These are phyloP conservation scores for Setipinna tenuifilis DNA, from an alignment of 2,797 vertebrate genomes.

Conservation along the genomic window DNA sequence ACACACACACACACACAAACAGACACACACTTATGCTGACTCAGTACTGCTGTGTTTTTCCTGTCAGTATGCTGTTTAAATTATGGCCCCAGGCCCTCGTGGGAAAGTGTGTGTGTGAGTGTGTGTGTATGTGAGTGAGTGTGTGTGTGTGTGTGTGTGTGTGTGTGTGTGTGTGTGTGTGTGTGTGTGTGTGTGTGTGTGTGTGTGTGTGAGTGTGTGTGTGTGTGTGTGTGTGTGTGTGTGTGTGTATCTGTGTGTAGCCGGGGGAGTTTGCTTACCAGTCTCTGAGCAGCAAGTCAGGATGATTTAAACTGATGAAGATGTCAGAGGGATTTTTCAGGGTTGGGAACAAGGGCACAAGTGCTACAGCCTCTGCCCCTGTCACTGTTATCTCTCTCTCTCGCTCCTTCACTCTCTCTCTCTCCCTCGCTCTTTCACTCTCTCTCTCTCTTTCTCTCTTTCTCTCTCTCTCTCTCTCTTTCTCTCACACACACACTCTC, in stretches of 20 bases:
- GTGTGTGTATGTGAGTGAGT: not conserved
- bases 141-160: constrained; percentile 8
- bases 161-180: not conserved
- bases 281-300: not conserved
- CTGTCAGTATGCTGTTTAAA: constrained; percentile 5
- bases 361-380: not conserved
- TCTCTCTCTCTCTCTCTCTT: too few relatives aligned
- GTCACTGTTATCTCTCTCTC: not conserved
- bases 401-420: not conserved
- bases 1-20: constrained; percentile 28
- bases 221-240: not conserved
- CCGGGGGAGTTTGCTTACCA: not conserved
- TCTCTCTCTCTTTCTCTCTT: too few relatives aligned
- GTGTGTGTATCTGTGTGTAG: not conserved
- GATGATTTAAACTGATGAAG: not conserved
- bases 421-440: too few relatives aligned
- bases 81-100: not conserved
- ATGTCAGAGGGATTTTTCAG: not conserved
- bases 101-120: not conserved
- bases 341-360: not conserved
- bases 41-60: constrained; percentile 25
- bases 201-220: constrained; percentile 9
- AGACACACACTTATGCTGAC: constrained; percentile 25
- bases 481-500: not conserved
- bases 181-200: constrained; percentile 12